These are phyloP conservation scores for Mesaphorura yosii DNA, from an alignment of 1,140 invertebrate genomes.

Conservation along the genomic window DNA sequence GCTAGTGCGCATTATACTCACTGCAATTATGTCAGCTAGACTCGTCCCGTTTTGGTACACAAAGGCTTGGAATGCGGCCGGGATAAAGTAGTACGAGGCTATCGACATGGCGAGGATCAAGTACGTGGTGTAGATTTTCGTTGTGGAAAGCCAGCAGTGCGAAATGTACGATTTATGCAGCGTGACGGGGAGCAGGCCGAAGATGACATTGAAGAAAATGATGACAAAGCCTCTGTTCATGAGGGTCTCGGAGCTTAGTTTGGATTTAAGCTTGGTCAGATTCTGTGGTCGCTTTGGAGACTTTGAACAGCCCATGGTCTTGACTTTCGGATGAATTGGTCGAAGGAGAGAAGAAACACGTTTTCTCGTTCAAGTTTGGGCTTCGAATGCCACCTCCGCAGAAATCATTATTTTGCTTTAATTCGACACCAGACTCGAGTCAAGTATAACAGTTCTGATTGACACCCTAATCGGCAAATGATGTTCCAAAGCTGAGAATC, in stretches of 20 bases:
- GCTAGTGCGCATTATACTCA: not conserved
- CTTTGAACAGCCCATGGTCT: too few relatives aligned
- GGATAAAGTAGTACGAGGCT: not conserved
- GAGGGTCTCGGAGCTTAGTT: not conserved
- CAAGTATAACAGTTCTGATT: too few relatives aligned
- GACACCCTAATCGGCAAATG: too few relatives aligned
- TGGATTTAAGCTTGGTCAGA: too few relatives aligned
- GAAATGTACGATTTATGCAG: not conserved
- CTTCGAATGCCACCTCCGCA: too few relatives aligned
- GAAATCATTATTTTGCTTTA: too few relatives aligned
- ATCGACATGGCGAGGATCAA: not conserved
- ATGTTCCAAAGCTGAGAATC: too few relatives aligned
- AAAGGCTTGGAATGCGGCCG: not conserved
- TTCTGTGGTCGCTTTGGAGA: too few relatives aligned
- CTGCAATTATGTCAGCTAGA: not conserved
- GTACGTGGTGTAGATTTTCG: not conserved
- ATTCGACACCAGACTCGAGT: too few relatives aligned
- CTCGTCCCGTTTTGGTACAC: not conserved
- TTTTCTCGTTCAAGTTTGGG: too few relatives aligned
- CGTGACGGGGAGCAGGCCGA: not conserved
- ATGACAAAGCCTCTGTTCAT: not conserved
- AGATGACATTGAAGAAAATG: not conserved
- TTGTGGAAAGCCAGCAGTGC: not conserved
- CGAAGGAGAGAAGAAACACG: too few relatives aligned
- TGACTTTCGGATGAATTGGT: too few relatives aligned